Conservation (phyloP, 2,888 invertebrate genomes). For the Thereva unica region DNA sequence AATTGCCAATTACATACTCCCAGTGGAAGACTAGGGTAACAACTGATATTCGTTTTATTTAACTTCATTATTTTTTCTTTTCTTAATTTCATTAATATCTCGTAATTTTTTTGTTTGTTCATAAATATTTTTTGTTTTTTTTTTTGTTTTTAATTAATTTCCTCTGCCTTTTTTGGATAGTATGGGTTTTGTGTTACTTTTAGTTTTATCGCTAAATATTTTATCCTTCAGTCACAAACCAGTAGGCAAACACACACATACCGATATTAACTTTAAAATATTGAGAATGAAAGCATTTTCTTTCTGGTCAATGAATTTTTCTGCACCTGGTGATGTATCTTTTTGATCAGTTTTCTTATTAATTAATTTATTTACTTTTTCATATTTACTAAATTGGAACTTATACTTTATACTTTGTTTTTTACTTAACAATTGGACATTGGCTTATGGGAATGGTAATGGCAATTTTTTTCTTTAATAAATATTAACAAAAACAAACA, state of each 20-base stretch:
- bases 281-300: too few species aligned
- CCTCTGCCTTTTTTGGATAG: constrained; percentile 1
- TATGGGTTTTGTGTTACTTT: too few species aligned
- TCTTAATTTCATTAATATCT: constrained; percentile 39
- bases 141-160: constrained; percentile 27
- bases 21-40: constrained; percentile 67
- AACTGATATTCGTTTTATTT: constrained; percentile 39
- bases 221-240: too few species aligned
- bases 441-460: constrained; percentile 58
- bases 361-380: background rate
- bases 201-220: too few species aligned
- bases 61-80: constrained; percentile 7
- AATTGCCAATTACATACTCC: constrained; percentile 64
- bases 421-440: constrained; percentile 5
- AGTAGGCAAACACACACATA: too few species aligned
- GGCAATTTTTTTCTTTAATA: constrained; percentile 53
- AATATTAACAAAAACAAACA: background rate
- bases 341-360: too few species aligned
- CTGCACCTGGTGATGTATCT: too few species aligned
- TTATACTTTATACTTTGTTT: constrained; percentile 26
- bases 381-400: constrained; percentile 8
- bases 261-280: too few species aligned
- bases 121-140: constrained; percentile 34
- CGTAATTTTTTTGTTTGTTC: constrained; percentile 12
- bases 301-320: too few species aligned